phyloP scores from a whole-genome alignment of 2,113 vertebrate genomes.

The Gallinago jamesoni region DNA sequence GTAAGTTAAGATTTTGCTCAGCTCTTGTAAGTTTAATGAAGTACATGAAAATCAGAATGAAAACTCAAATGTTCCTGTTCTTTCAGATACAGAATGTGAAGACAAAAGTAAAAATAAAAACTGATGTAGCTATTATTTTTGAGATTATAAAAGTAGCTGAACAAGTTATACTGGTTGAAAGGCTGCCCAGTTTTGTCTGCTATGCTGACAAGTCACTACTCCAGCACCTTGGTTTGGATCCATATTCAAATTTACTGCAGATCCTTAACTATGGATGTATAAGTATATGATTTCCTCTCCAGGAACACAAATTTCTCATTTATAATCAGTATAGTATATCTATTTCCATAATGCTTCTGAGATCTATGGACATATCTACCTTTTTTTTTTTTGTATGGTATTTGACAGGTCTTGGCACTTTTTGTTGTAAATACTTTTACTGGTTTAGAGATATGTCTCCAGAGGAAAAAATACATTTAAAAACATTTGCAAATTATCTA shows the following conservation, averaged over 20 bases:
- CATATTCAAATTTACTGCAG: not conserved
- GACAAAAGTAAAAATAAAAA: constrained; percentile 20
- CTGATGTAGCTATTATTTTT: not conserved
- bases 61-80: not conserved
- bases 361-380: not conserved
- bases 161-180: not conserved
- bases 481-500: not conserved
- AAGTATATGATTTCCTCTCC: not conserved
- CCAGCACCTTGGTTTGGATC: not conserved
- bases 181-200: not conserved
- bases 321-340: not conserved
- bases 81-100: not conserved
- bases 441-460: not conserved
- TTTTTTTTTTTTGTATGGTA: not conserved
- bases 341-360: not conserved
- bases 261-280: not conserved
- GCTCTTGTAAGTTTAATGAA: not conserved
- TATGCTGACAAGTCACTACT: not conserved
- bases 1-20: not conserved
- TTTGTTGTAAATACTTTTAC: not conserved
- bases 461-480: not conserved
- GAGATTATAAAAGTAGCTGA: not conserved
- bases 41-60: not conserved
- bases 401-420: not conserved
- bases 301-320: not conserved